phyloP scores from a whole-genome alignment of 2,888 invertebrate genomes.

The Brachynemurus nebulosus region DNA sequence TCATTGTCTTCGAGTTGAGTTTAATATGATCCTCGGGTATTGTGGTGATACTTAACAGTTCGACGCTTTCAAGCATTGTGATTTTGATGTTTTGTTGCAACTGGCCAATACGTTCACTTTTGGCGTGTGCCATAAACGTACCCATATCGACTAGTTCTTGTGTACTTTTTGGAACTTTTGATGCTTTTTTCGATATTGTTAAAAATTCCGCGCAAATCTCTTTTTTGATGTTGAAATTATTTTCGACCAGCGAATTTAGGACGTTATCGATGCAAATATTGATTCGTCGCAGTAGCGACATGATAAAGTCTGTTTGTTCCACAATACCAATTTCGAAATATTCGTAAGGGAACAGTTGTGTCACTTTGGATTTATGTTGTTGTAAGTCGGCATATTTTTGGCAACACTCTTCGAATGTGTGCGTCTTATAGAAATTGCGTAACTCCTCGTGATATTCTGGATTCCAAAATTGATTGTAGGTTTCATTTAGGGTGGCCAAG shows the following conservation, averaged over 20 bases:
- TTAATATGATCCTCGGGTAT: conserved; percentile 56
- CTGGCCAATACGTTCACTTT: conserved; percentile 52
- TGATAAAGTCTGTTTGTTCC: conserved; percentile 46
- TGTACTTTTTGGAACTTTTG: conserved; percentile 61
- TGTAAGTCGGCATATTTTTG: conserved; percentile 47
- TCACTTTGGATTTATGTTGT: conserved; percentile 42
- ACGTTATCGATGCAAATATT: conserved; percentile 43
- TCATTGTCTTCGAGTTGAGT: conserved; percentile 67
- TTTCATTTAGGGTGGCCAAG: conserved; percentile 13
- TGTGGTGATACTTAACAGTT: conserved; percentile 63
- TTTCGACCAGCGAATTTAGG: conserved; percentile 44
- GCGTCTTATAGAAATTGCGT: conserved; percentile 34
- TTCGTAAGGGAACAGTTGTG: conserved; percentile 47
- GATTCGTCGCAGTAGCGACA: conserved; percentile 43
- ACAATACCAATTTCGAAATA: conserved; percentile 52
- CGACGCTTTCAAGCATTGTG: conserved; percentile 49
- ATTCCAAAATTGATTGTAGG: conserved; percentile 19
- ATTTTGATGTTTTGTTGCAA: conserved; percentile 55
- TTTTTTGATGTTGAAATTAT: conserved; percentile 50
- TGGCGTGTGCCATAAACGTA: conserved; percentile 65
- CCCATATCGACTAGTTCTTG: conserved; percentile 71
- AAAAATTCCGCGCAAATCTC: conserved; percentile 60
- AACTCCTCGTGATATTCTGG: conserved; percentile 28
- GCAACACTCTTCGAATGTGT: conserved; percentile 43
- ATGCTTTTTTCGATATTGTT: conserved; percentile 49